phyloP scores from a whole-genome alignment of 1,140 invertebrate species.

The Drosophila bipectinata region DNA sequence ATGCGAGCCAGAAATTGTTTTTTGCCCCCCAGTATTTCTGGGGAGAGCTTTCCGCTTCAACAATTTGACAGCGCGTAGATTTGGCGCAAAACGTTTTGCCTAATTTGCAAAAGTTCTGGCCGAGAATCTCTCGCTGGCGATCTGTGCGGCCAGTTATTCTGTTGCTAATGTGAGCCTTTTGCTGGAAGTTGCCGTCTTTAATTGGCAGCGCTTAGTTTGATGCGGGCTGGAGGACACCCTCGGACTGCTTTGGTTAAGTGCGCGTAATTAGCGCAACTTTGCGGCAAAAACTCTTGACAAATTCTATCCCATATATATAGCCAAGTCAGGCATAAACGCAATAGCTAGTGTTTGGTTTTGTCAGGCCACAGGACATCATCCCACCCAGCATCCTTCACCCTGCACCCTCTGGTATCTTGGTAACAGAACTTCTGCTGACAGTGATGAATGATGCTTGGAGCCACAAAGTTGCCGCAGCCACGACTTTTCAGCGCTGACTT shows the following conservation, averaged over 20 bases:
- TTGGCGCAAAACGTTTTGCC: slow-evolving; percentile 81
- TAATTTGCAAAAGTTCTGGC: slow-evolving; percentile 75
- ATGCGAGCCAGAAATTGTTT: slow-evolving; percentile 53
- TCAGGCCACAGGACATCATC: slow-evolving; percentile 55
- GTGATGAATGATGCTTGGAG: slow-evolving; percentile 69
- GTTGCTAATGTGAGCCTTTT: slow-evolving; percentile 64
- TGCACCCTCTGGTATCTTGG: not conserved
- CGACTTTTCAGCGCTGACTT: slow-evolving; percentile 62
- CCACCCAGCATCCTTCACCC: not conserved
- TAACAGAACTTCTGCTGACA: slow-evolving; percentile 41
- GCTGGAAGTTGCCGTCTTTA: slow-evolving; percentile 55
- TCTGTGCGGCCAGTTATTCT: slow-evolving; percentile 50
- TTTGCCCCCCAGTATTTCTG: not conserved
- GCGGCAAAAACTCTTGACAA: slow-evolving; percentile 57
- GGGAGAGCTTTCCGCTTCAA: slow-evolving; percentile 67
- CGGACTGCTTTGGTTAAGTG: slow-evolving; percentile 58
- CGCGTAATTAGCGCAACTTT: slow-evolving; percentile 73
- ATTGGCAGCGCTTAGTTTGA: slow-evolving; percentile 72
- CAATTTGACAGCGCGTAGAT: slow-evolving; percentile 81
- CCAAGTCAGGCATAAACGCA: slow-evolving; percentile 53
- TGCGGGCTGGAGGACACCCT: slow-evolving; percentile 11
- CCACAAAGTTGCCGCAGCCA: slow-evolving; percentile 67
- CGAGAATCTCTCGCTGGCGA: slow-evolving; percentile 14
- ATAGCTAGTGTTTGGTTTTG: slow-evolving; percentile 56
- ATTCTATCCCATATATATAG: slow-evolving; percentile 43